Percentiles rank a stretch among this genome's conserved stretches.
phyloP scores from a whole-genome alignment of 2,888 invertebrate genomes.

The Sinohyriopsis cumingii region DNA sequence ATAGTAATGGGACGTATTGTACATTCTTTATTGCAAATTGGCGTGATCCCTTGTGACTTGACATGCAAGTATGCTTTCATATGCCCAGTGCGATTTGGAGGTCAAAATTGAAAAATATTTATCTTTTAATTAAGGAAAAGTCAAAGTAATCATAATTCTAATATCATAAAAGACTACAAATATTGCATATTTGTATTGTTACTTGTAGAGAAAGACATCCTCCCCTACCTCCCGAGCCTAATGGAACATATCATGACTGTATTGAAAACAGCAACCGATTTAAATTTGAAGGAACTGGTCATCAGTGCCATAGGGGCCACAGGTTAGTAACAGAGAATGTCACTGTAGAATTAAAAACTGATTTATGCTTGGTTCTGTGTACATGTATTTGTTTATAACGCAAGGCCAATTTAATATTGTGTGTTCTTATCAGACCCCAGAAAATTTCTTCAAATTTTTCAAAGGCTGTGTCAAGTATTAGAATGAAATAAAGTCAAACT shows the following conservation, averaged over 20 bases:
- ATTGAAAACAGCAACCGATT: constrained; percentile 49
- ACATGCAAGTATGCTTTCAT: too few species aligned
- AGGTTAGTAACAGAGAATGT: constrained; percentile 60
- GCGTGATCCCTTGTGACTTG: too few species aligned
- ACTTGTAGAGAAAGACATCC: constrained; percentile 77
- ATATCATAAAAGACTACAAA: background rate
- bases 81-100: too few species aligned
- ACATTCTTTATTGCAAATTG: too few species aligned
- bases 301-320: constrained; percentile 81
- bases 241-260: constrained; percentile 81
- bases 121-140: too few species aligned
- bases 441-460: too few species aligned
- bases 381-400: background rate
- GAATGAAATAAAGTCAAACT: too few species aligned
- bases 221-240: constrained; percentile 81
- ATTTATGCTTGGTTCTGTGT: background rate
- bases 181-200: background rate
- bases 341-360: background rate
- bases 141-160: background rate
- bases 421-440: background rate
- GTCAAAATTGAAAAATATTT: too few species aligned
- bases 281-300: constrained; percentile 80
- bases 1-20: too few species aligned
- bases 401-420: background rate
- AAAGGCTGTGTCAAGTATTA: too few species aligned